A percentile compares a stretch with the other conserved stretches of the same genome.
Evolutionary conservation across 53 echinoderm and acorn worm species (phyloP).

Genomic region (Stichopus horrens): DNA sequence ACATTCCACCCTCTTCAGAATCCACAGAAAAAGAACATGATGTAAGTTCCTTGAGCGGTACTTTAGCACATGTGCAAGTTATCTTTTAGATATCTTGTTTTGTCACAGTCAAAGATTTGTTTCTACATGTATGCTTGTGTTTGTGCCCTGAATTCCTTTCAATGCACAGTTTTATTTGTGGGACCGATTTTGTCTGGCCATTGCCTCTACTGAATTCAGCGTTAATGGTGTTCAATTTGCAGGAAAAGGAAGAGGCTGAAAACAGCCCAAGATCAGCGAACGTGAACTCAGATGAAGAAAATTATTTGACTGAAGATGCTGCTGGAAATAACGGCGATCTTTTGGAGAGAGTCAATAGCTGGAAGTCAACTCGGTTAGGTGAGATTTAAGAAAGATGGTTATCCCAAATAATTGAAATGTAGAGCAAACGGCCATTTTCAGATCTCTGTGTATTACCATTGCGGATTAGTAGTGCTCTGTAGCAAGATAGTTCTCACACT

Average conservation of each 20-base stretch:
- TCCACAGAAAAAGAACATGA: background rate
- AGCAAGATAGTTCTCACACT: too few relatives aligned
- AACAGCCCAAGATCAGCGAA: background rate
- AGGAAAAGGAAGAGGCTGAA: background rate
- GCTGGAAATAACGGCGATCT: conserved; percentile 43
- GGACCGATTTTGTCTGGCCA: too few relatives aligned
- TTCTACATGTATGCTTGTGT: background rate
- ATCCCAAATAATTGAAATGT: too few relatives aligned
- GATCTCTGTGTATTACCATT: too few relatives aligned
- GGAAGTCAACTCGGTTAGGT: conserved; percentile 93
- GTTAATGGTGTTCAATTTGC: background rate
- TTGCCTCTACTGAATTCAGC: too few relatives aligned
- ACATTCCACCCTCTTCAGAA: conserved; percentile 47
- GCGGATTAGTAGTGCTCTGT: too few relatives aligned
- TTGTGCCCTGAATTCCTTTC: background rate
- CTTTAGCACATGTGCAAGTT: too few relatives aligned
- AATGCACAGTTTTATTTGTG: background rate
- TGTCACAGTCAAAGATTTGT: too few relatives aligned
- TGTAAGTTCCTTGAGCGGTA: background rate
- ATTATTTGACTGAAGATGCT: background rate
- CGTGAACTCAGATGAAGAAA: background rate
- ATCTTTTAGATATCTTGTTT: too few relatives aligned
- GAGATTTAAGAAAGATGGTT: background rate
- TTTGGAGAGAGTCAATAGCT: conserved; percentile 84
- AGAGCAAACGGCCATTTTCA: too few relatives aligned